These are phyloP conservation scores for Ramazzottius varieornatus DNA, from an alignment of 2,888 invertebrate species.

Conservation along the genomic window DNA sequence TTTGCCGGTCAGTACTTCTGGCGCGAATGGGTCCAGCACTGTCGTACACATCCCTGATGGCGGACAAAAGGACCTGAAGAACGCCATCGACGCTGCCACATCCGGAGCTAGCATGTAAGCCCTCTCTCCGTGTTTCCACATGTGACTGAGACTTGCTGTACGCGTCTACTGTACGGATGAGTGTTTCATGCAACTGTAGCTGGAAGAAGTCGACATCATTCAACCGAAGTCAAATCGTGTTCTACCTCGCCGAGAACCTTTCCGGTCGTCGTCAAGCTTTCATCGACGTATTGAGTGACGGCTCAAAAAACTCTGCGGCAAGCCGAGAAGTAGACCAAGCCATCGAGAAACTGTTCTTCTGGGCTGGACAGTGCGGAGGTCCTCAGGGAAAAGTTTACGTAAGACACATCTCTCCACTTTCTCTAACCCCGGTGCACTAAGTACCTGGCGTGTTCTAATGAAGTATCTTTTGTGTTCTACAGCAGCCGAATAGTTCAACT, in stretches of 20 bases:
- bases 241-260: background rate
- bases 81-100: conserved; percentile 26
- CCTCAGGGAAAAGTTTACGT: background rate
- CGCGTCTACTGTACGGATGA: background rate
- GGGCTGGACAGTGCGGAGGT: background rate
- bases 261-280: background rate
- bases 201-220: background rate
- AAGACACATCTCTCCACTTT: background rate
- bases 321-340: background rate
- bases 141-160: no score
- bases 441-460: background rate
- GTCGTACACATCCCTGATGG: background rate
- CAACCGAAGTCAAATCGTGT: background rate
- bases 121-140: no score
- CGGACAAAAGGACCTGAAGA: conserved; percentile 24
- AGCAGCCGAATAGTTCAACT: background rate
- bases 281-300: background rate
- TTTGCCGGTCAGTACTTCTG: conserved; percentile 16
- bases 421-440: background rate
- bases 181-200: background rate
- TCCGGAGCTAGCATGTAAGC: background rate
- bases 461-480: background rate
- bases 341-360: background rate
- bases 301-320: background rate
- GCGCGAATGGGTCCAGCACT: conserved; percentile 13